These are phyloP conservation scores for Exocentrus adspersus DNA, from an alignment of 2,888 invertebrate species.

Conservation along the genomic window DNA sequence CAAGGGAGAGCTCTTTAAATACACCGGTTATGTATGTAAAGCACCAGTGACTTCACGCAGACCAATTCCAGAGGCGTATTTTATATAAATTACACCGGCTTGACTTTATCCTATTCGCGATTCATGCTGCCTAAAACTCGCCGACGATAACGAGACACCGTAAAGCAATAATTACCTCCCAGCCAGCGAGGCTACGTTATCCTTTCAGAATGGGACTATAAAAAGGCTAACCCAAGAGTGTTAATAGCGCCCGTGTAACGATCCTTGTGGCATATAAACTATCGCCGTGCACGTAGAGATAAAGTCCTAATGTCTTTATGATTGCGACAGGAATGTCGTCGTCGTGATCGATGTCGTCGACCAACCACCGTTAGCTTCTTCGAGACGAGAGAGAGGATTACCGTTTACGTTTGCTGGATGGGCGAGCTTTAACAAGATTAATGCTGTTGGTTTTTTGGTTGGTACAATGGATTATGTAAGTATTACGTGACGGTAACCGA, in stretches of 20 bases:
- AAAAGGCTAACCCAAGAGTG: slow-evolving; percentile 6
- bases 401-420: not conserved
- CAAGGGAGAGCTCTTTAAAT: not conserved
- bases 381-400: slow-evolving; percentile 14
- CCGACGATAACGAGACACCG: not conserved
- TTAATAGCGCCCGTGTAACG: slow-evolving; percentile 3
- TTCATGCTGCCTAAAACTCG: too few species aligned
- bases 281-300: slow-evolving; percentile 23
- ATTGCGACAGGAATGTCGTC: slow-evolving; percentile 23
- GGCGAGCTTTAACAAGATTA: slow-evolving; percentile 9
- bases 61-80: too few species aligned
- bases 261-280: slow-evolving; percentile 20
- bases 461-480: not conserved
- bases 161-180: not conserved
- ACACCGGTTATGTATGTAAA: not conserved
- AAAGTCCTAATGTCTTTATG: slow-evolving; percentile 20
- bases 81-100: too few species aligned
- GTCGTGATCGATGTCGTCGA: slow-evolving; percentile 19
- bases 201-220: slow-evolving; percentile 4
- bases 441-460: not conserved
- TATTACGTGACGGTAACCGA: not conserved
- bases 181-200: slow-evolving; percentile 1
- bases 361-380: slow-evolving; percentile 26
- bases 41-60: not conserved
- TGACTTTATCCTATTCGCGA: too few species aligned